Evolutionary conservation across 64 coral and sea anemone genomes (phyloP).

Genomic region (Actinia equina): DNA sequence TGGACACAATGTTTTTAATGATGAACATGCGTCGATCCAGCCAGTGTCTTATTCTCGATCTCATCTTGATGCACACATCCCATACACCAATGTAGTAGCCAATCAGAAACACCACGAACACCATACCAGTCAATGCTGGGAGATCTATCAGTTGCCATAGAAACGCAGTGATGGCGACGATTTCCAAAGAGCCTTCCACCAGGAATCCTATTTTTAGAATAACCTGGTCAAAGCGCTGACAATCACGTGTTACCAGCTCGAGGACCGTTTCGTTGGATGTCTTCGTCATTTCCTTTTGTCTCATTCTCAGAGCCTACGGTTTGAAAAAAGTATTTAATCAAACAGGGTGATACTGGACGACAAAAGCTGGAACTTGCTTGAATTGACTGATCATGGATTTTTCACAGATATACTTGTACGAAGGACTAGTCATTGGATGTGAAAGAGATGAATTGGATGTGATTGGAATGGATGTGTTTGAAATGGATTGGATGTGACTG

Average conservation of each 20-base stretch:
- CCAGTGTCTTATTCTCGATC: constrained; percentile 42
- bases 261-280: constrained; percentile 20
- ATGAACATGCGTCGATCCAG: constrained; percentile 62
- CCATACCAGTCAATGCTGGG: constrained; percentile 68
- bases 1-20: constrained; percentile 58
- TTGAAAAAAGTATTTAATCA: neutral
- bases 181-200: constrained; percentile 15
- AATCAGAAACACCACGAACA: constrained; percentile 69
- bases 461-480: too few species aligned
- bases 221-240: constrained; percentile 52
- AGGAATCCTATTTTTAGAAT: constrained; percentile 45
- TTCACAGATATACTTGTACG: too few species aligned
- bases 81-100: constrained; percentile 88
- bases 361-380: too few species aligned
- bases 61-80: constrained; percentile 84
- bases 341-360: too few species aligned
- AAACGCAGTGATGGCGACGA: constrained; percentile 39
- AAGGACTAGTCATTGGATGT: too few species aligned
- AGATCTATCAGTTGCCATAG: constrained; percentile 45
- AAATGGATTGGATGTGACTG: too few species aligned
- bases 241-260: constrained; percentile 31
- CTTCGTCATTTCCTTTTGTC: constrained; percentile 35
- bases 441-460: too few species aligned
- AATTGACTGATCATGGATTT: too few species aligned
- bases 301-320: constrained; percentile 34